Percentiles rank a stretch among this genome's conserved stretches.
These are phyloP conservation scores for Hippocampus zosterae DNA, from an alignment of 2,113 vertebrate species.

Conservation along the genomic window DNA sequence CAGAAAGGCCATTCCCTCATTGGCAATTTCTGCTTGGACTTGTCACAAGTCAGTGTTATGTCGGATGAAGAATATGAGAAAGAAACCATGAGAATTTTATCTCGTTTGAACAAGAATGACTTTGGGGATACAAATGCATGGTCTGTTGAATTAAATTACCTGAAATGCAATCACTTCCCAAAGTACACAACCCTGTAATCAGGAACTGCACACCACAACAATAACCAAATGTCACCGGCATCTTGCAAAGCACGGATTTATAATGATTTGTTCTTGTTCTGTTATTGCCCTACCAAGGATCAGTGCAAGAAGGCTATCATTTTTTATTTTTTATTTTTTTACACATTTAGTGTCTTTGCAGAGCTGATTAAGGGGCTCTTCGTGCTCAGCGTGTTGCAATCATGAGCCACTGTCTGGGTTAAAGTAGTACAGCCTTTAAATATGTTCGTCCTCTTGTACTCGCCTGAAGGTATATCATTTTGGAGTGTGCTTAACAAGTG, in stretches of 20 bases:
- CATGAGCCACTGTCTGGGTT: slow-evolving; percentile 14
- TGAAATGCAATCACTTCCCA: slow-evolving; percentile 5
- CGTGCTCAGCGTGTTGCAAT: slow-evolving; percentile 28
- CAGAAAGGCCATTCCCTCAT: slow-evolving; percentile 22
- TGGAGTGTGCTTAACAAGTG: background rate
- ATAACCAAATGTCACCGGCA: background rate
- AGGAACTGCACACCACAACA: slow-evolving; percentile 6
- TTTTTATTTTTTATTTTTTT: slow-evolving; percentile 37
- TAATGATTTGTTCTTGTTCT: slow-evolving; percentile 12
- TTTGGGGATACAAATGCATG: background rate
- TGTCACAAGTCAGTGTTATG: slow-evolving; percentile 4
- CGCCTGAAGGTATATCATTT: slow-evolving; percentile 4
- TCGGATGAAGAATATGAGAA: background rate
- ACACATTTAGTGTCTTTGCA: slow-evolving; percentile 15
- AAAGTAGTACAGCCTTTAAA: slow-evolving; percentile 20
- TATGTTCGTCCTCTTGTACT: slow-evolving; percentile 9
- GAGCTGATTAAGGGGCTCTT: slow-evolving; percentile 13
- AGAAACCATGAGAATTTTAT: background rate
- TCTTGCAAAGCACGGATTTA: slow-evolving; percentile 18
- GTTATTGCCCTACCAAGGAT: slow-evolving; percentile 28
- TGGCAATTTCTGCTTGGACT: slow-evolving; percentile 24
- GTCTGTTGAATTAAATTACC: background rate
- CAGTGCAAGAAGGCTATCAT: slow-evolving; percentile 36
- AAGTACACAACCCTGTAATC: slow-evolving; percentile 12
- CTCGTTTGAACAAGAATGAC: background rate